phyloP scores from a whole-genome alignment of 2,797 vertebrate species.

The Tympanoctomys barrerae region DNA sequence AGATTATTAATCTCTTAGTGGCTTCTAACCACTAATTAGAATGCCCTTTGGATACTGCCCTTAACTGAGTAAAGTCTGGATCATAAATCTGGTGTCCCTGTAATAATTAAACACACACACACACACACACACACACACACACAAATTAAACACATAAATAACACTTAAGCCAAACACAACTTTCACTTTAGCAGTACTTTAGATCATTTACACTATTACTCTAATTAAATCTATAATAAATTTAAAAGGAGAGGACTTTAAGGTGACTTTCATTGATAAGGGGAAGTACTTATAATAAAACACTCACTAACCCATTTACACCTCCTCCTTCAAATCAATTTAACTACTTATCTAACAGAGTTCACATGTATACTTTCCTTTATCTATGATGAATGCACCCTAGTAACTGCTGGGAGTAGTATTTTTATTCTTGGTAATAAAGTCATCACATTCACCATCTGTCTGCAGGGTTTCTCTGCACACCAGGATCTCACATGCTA shows the following conservation, averaged over 20 bases:
- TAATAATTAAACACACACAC: conserved; percentile 31
- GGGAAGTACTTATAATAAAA: background rate
- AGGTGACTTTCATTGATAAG: conserved; percentile 58
- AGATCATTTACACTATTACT: conserved; percentile 23
- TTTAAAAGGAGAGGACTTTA: background rate
- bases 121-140: too few species aligned
- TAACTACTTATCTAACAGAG: conserved; percentile 34
- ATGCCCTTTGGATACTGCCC: background rate
- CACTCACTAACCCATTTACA: conserved; percentile 20
- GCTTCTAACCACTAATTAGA: background rate
- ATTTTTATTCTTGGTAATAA: conserved; percentile 43
- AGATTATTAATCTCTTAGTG: background rate
- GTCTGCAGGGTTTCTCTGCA: background rate
- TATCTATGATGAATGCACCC: background rate
- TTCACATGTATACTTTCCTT: background rate
- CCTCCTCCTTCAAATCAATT: conserved; percentile 37
- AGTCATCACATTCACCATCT: background rate
- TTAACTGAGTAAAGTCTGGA: conserved; percentile 50
- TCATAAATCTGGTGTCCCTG: conserved; percentile 2
- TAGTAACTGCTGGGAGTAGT: background rate
- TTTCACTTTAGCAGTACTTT: conserved; percentile 21
- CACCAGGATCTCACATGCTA: background rate
- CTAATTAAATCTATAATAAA: conserved; percentile 39
- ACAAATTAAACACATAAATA: conserved; percentile 29
- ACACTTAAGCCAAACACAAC: conserved; percentile 37